A percentile compares a stretch with the other conserved stretches of the same genome.
Evolutionary conservation across 2,797 vertebrate genomes (phyloP).

Genomic region (Valencia hispanica): DNA sequence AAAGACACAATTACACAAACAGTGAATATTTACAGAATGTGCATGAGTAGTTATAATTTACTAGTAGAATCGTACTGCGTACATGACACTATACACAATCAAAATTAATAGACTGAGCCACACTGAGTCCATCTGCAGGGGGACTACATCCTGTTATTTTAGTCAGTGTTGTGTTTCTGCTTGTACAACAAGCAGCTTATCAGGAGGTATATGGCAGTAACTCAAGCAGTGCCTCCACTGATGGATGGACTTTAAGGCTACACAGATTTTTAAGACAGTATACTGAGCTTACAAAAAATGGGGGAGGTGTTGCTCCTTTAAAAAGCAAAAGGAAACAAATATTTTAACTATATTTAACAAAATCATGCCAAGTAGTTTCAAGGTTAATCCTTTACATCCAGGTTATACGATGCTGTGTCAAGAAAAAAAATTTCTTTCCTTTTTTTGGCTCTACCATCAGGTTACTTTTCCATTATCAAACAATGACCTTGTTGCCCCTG

Average conservation of each 20-base stretch:
- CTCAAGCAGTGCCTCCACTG: neutral
- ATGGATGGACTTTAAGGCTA: slow-evolving; percentile 1
- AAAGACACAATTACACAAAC: too few relatives aligned
- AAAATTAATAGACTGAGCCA: neutral
- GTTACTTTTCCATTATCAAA: neutral
- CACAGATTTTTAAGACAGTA: neutral
- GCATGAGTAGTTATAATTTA: too few relatives aligned
- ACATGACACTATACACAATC: neutral
- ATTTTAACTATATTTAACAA: neutral
- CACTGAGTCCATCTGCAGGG: neutral
- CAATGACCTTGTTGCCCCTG: too few relatives aligned
- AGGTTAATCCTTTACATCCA: neutral
- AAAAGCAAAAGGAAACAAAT: neutral
- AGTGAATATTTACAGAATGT: too few relatives aligned
- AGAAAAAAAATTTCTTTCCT: neutral
- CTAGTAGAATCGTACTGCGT: too few relatives aligned
- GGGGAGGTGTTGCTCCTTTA: neutral
- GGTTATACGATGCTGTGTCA: neutral
- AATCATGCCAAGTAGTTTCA: neutral
- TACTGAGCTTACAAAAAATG: neutral
- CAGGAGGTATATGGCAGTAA: neutral
- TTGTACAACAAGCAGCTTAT: neutral
- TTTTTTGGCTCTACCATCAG: neutral
- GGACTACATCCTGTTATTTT: neutral
- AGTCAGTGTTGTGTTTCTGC: neutral